Base-by-base conservation (phyloP, 2,113 vertebrate species). In the Sinocyclocheilus grahami region DNA sequence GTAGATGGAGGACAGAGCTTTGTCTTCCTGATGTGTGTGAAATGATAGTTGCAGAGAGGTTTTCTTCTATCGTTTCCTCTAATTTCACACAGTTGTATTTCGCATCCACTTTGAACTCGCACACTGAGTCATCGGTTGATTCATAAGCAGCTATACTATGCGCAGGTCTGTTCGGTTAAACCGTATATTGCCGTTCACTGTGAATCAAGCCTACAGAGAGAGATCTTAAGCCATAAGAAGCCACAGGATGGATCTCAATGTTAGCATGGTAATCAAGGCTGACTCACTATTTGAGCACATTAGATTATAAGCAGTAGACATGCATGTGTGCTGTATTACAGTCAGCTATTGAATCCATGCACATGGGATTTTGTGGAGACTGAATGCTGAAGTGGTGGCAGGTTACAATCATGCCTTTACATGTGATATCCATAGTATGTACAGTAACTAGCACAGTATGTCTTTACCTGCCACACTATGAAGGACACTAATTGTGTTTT, bases 1-100 rank as follows among this genome's bases (percentile, higher is more conserved):
- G 76, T n/a, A 88, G 78, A 80, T 60, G 81, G 55, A 80, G 86
- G 51, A 82, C 84, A 86, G 18, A 85, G 55, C 63, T 85, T 46
- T 85, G 71, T 76, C 37, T 79, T 81, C 37, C 13, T 65, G 78
- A 65, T 84, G 74, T 84, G 82, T 84, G 63, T 84, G 86, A 63
- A 46, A 80, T 63, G 78, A 46, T 58, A 80, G 37, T 42, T 13
- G 22, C 33, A 81, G 37, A 46, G 60, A 81, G 78, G 60, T 81
- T 65, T 46, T 48, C 22, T 81, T 14, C 78, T 6, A 14, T 48
- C 60, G n/a, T 82, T 48, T 27, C 14, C 60, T 82, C 39, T 65
- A 67, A 82, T 67, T 65, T 82, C 39, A 67, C 79, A 65, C n/a
- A 67, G 79, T 67, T 67, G 58, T 82, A 82, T 20, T 60, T 67